Evolutionary conservation across 2,113 vertebrate genomes (phyloP).

Genomic region (Merops nubicus): DNA sequence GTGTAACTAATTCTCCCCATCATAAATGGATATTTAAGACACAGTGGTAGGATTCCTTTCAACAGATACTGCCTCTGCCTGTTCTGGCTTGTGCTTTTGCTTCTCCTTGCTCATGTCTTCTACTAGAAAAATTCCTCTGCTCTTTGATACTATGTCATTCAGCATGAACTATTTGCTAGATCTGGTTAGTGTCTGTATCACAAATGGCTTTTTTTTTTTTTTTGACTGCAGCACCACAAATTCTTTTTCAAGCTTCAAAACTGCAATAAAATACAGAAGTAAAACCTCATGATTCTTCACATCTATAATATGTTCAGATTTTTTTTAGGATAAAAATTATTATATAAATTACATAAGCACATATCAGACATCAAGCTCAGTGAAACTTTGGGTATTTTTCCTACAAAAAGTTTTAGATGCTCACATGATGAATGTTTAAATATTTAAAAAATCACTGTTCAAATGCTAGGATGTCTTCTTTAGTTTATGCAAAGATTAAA

Average conservation of each 20-base stretch:
- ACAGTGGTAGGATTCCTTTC: not conserved
- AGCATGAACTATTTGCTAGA: not conserved
- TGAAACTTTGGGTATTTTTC: not conserved
- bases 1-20: fast-evolving
- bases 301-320: not conserved
- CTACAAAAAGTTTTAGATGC: not conserved
- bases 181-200: not conserved
- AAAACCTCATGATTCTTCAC: not conserved
- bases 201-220: not conserved
- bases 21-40: not conserved
- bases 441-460: not conserved
- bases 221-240: not conserved
- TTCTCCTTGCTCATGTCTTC: not conserved
- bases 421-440: not conserved
- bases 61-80: not conserved
- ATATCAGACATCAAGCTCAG: not conserved
- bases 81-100: not conserved
- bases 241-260: not conserved
- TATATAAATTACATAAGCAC: not conserved
- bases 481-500: not conserved
- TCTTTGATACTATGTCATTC: not conserved
- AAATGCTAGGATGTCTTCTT: not conserved
- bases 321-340: not conserved
- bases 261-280: not conserved
- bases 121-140: not conserved